These are phyloP conservation scores for Patella depressa DNA, from an alignment of 2,888 invertebrate species.

Conservation along the genomic window DNA sequence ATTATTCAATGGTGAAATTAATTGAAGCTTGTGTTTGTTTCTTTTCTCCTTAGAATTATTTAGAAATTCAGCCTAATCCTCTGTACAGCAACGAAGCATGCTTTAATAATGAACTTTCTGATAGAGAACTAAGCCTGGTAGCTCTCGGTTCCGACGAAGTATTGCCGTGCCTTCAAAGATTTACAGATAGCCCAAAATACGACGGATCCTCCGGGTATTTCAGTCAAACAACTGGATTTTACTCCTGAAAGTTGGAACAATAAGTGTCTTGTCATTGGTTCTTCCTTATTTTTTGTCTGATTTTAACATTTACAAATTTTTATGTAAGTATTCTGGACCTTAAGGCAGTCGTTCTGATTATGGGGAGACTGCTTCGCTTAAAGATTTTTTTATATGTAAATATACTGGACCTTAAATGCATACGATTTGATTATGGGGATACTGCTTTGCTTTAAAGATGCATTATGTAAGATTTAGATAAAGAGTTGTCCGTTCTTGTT, in stretches of 20 bases:
- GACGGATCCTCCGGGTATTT: constrained; percentile 18
- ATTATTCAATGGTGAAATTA: not conserved
- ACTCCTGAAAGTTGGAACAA: constrained; percentile 10
- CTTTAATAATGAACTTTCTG: not conserved
- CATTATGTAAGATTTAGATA: too few species aligned
- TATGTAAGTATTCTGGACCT: too few species aligned
- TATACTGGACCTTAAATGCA: too few species aligned
- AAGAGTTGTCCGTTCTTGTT: too few species aligned
- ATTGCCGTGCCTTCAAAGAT: constrained; percentile 2
- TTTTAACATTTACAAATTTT: too few species aligned
- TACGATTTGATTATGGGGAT: too few species aligned
- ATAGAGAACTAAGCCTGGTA: not conserved
- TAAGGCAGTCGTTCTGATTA: too few species aligned
- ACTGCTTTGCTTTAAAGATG: too few species aligned
- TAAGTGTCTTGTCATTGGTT: not conserved
- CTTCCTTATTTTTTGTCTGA: too few species aligned
- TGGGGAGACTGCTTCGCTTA: too few species aligned
- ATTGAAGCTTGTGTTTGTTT: not conserved
- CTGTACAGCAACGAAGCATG: not conserved
- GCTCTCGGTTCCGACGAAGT: not conserved
- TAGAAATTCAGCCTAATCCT: constrained; percentile 3
- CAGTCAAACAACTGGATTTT: constrained; percentile 14
- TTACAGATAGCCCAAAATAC: not conserved
- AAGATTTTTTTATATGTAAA: too few species aligned
- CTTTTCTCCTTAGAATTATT: not conserved